A percentile compares a stretch with the other conserved stretches of the same genome.
Evolutionary conservation across 1,140 invertebrate genomes (phyloP).

Genomic region (Heliconius congener): DNA sequence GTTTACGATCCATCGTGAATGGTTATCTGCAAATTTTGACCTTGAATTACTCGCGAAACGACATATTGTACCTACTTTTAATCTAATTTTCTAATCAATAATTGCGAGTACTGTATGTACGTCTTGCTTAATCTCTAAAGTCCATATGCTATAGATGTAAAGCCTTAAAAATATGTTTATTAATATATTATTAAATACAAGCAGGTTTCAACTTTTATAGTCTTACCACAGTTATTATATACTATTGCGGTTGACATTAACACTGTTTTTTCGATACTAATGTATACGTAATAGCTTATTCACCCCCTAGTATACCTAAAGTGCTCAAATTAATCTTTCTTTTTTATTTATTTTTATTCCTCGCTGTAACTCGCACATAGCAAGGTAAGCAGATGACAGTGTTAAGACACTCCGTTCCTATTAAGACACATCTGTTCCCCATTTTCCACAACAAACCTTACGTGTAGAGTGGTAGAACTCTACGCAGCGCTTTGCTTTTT

Average conservation of each 20-base stretch:
- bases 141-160: background rate
- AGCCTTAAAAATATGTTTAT: background rate
- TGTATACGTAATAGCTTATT: background rate
- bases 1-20: constrained; percentile 40
- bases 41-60: constrained; percentile 13
- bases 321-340: background rate
- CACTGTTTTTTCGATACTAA: background rate
- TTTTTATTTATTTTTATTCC: background rate
- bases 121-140: background rate
- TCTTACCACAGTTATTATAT: background rate
- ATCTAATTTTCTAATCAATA: constrained; percentile 9
- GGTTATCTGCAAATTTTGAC: constrained; percentile 31
- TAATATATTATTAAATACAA: background rate
- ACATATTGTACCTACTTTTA: background rate
- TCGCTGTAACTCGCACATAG: too few relatives aligned
- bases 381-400: too few relatives aligned
- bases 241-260: background rate
- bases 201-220: background rate
- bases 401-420: too few relatives aligned
- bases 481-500: too few relatives aligned
- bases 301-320: background rate
- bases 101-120: background rate
- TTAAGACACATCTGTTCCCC: too few relatives aligned
- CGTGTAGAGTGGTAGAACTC: too few relatives aligned
- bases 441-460: too few relatives aligned